A percentile compares a stretch with the other conserved stretches of the same genome.
Evolutionary conservation across 2,888 invertebrate species (phyloP).

Genomic region (Apamea monoglypha): DNA sequence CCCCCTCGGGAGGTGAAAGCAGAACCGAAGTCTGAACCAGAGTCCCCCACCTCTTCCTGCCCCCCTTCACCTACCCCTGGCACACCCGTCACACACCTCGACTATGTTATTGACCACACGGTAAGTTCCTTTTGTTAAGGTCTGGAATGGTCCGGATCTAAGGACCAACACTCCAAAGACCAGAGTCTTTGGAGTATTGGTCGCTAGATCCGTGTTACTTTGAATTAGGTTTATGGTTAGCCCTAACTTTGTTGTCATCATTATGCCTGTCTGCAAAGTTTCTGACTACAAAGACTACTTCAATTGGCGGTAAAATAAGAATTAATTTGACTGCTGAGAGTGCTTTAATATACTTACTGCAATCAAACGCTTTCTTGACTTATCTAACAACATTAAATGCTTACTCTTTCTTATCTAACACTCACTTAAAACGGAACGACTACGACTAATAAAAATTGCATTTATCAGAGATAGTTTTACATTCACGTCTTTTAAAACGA

Average conservation of each 20-base stretch:
- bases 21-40: slow-evolving; percentile 94
- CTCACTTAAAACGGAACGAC: slow-evolving; percentile 6
- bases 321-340: neutral
- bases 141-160: neutral
- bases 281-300: neutral
- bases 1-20: slow-evolving; percentile 92
- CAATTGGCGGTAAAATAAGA: neutral
- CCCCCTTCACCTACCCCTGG: slow-evolving; percentile 93
- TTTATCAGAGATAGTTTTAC: slow-evolving; percentile 22
- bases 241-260: neutral
- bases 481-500: slow-evolving; percentile 24
- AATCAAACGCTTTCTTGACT: slow-evolving; percentile 23
- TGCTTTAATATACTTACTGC: neutral
- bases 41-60: slow-evolving; percentile 93
- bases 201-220: neutral
- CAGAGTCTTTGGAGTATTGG: neutral
- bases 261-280: neutral
- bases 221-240: neutral
- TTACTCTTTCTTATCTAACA: slow-evolving; percentile 20
- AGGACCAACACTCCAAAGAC: no score
- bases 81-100: slow-evolving; percentile 89
- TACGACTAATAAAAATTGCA: slow-evolving; percentile 25
- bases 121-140: slow-evolving; percentile 74
- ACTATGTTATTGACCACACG: slow-evolving; percentile 92
- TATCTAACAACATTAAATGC: slow-evolving; percentile 21